These are phyloP conservation scores for Meda fulgida DNA, from an alignment of 2,797 vertebrate genomes.

Conservation along the genomic window DNA sequence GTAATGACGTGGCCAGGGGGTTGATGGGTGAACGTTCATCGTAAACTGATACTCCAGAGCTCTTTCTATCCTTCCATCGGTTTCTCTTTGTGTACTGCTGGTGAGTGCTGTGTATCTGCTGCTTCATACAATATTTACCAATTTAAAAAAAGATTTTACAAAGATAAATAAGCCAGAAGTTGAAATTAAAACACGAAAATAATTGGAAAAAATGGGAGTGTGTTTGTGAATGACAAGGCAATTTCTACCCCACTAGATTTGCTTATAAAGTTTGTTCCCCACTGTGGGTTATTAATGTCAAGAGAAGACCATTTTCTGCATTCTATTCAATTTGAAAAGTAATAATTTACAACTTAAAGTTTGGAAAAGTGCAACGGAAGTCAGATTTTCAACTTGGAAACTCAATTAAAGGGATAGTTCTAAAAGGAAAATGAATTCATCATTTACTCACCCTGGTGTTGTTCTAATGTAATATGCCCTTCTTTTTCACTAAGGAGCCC, in stretches of 20 bases:
- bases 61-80: not conserved
- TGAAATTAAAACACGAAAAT: not conserved
- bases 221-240: not conserved
- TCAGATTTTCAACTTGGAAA: not conserved
- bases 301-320: not conserved
- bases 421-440: not conserved
- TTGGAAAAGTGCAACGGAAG: not conserved
- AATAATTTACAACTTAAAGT: not conserved
- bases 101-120: not conserved
- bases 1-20: slow-evolving; percentile 2
- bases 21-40: slow-evolving; percentile 10
- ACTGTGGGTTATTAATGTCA: not conserved
- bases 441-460: not conserved
- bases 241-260: not conserved
- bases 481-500: not conserved
- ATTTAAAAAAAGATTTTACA: not conserved
- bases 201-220: not conserved
- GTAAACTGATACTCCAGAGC: slow-evolving; percentile 19
- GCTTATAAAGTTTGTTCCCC: no score
- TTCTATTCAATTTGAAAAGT: not conserved
- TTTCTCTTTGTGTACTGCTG: not conserved
- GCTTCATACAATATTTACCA: not conserved
- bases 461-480: not conserved
- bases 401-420: not conserved
- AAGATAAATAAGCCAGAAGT: not conserved